These are phyloP conservation scores for Panopea generosa DNA, from an alignment of 2,888 invertebrate genomes.

Conservation along the genomic window DNA sequence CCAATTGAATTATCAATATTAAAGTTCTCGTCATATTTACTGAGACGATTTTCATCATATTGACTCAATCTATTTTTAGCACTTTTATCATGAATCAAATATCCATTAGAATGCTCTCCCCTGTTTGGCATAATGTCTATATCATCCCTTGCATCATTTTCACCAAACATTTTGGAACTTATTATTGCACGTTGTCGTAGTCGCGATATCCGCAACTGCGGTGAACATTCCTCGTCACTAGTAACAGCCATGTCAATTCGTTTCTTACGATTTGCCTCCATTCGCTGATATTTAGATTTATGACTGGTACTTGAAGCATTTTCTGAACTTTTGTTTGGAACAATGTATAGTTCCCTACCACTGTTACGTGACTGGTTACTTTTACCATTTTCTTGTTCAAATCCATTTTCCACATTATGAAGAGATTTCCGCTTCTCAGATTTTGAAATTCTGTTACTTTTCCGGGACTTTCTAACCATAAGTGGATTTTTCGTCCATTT, in stretches of 20 bases:
- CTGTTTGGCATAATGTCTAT: slow-evolving; percentile 35
- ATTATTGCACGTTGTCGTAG: slow-evolving; percentile 75
- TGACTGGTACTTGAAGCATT: slow-evolving; percentile 38
- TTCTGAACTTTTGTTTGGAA: slow-evolving; percentile 45
- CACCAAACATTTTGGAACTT: slow-evolving; percentile 50
- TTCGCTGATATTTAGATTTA: slow-evolving; percentile 76
- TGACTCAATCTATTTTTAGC: slow-evolving; percentile 27
- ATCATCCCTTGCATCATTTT: slow-evolving; percentile 17
- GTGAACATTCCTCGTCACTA: slow-evolving; percentile 79
- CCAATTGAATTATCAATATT: slow-evolving; percentile 34
- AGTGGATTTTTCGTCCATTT: slow-evolving; percentile 80
- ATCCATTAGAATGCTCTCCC: slow-evolving; percentile 18
- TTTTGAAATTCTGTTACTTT: slow-evolving; percentile 65
- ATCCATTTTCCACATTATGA: slow-evolving; percentile 52
- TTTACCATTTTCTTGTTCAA: slow-evolving; percentile 19
- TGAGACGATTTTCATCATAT: slow-evolving; percentile 40
- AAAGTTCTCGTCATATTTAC: slow-evolving; percentile 53
- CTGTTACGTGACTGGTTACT: background rate
- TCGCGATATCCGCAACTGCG: slow-evolving; percentile 75
- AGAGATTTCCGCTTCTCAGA: slow-evolving; percentile 69
- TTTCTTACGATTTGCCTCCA: slow-evolving; percentile 79
- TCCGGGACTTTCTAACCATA: slow-evolving; percentile 68
- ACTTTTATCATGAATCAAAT: slow-evolving; percentile 11
- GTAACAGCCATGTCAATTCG: slow-evolving; percentile 78
- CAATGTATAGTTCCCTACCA: slow-evolving; percentile 63